Conservation (phyloP, 2,888 invertebrate genomes). For the Frankliniella intonsa region DNA sequence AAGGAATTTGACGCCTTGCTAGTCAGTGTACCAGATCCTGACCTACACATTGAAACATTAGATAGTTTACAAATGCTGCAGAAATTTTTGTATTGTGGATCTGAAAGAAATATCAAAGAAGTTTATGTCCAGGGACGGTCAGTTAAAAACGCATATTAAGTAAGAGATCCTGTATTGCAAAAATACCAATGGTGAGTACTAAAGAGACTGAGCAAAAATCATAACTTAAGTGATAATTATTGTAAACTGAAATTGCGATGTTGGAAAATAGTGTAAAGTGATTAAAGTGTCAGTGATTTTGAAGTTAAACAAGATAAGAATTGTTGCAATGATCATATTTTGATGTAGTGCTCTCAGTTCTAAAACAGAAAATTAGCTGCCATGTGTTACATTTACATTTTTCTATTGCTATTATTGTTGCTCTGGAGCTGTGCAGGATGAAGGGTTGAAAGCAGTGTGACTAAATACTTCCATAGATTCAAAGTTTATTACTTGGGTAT, state of each 20-base stretch:
- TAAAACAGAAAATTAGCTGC: not conserved
- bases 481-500: not conserved
- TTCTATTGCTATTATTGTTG: too few species aligned
- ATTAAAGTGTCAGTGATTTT: too few species aligned
- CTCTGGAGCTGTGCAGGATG: too few species aligned
- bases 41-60: slow-evolving; percentile 41
- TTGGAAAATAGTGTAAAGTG: too few species aligned
- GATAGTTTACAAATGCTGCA: slow-evolving; percentile 59
- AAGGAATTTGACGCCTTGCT: slow-evolving; percentile 85
- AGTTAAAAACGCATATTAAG: slow-evolving; percentile 46
- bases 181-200: too few species aligned
- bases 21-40: slow-evolving; percentile 55
- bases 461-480: not conserved
- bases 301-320: too few species aligned
- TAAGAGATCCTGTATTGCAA: too few species aligned
- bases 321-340: not conserved
- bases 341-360: not conserved
- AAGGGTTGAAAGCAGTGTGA: too few species aligned
- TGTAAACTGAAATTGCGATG: too few species aligned
- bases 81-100: slow-evolving; percentile 72
- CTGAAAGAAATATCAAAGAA: slow-evolving; percentile 72
- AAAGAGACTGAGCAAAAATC: too few species aligned
- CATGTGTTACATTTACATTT: not conserved
- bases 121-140: slow-evolving; percentile 70
- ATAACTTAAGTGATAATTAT: too few species aligned